Evolutionary conservation across 2,888 invertebrate species (phyloP).

Genomic region (Nipponacmea schrenckii): DNA sequence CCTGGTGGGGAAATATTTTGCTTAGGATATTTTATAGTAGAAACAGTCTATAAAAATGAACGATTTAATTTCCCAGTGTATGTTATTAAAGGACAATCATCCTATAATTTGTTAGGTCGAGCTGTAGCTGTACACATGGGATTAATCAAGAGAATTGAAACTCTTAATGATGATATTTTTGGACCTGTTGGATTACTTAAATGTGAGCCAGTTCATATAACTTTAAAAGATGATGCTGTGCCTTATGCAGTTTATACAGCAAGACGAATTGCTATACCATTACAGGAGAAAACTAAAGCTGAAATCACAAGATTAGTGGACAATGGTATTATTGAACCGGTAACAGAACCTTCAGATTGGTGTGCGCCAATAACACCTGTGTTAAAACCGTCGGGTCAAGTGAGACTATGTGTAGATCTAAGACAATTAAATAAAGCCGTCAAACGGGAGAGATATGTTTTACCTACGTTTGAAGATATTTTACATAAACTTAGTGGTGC

Average conservation of each 20-base stretch:
- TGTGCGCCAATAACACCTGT: no score
- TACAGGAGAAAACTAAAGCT: no score
- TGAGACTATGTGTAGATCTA: no score
- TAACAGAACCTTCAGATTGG: no score
- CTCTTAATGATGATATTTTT: background rate
- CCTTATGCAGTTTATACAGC: constrained; percentile 16
- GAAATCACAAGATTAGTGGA: no score
- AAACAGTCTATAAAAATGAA: background rate
- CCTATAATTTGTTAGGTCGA: background rate
- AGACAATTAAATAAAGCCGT: no score
- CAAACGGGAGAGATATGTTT: no score
- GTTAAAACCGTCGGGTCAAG: no score
- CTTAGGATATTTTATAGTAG: background rate
- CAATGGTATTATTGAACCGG: no score
- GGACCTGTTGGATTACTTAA: background rate
- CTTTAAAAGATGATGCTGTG: constrained; percentile 24
- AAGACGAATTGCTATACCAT: background rate
- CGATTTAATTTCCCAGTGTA: background rate
- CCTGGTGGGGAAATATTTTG: background rate
- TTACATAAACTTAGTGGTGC: constrained; percentile 27
- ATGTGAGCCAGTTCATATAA: constrained; percentile 25
- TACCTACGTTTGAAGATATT: no score
- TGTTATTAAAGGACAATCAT: background rate
- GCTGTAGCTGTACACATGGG: no score
- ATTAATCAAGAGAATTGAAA: background rate